Conservation (phyloP, 1,140 invertebrate genomes). For the Coenobita brevimanus region DNA sequence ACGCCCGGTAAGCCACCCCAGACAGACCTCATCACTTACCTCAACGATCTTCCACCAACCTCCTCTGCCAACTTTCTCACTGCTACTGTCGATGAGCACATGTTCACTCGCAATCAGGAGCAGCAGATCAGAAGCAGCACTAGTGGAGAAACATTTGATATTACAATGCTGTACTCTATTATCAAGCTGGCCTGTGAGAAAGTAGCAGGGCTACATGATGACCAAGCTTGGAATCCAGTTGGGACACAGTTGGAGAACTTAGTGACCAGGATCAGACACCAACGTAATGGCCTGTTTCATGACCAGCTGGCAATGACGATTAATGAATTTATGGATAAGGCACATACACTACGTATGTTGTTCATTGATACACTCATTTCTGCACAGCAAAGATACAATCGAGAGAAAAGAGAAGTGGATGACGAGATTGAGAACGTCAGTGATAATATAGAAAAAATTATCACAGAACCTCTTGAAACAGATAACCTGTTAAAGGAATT, state of each 20-base stretch:
- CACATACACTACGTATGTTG: too few species aligned
- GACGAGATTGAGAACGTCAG: too few species aligned
- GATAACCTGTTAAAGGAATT: neutral
- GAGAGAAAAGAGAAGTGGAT: too few species aligned
- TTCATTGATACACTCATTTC: too few species aligned
- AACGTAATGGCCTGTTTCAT: neutral
- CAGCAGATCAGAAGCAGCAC: neutral
- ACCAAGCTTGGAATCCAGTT: neutral
- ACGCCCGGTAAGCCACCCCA: neutral
- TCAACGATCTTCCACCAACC: neutral
- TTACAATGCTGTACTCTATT: neutral
- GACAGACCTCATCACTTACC: neutral
- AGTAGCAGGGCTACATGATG: neutral
- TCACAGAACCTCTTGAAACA: too few species aligned
- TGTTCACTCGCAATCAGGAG: neutral
- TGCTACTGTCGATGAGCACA: neutral
- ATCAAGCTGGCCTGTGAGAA: constrained; percentile 30
- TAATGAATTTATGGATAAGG: too few species aligned
- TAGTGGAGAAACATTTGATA: neutral
- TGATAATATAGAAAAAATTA: too few species aligned
- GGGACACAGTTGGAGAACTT: constrained; percentile 8
- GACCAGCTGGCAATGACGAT: too few species aligned
- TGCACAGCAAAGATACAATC: too few species aligned
- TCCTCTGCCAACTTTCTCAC: neutral
- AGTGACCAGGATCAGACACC: neutral